phyloP scores from a whole-genome alignment of 2,113 vertebrate species.

The Picathartes gymnocephalus region DNA sequence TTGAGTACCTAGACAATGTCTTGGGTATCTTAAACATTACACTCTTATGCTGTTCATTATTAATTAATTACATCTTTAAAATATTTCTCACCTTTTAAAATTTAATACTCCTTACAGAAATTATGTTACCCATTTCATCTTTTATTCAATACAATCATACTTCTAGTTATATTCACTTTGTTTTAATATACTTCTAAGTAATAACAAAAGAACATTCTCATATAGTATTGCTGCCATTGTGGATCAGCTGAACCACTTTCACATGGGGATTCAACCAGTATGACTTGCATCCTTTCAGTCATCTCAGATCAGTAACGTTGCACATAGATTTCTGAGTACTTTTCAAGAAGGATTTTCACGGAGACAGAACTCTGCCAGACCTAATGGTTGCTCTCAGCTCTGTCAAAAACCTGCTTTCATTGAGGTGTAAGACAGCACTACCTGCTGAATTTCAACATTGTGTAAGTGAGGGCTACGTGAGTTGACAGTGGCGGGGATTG shows the following conservation, averaged over 20 bases:
- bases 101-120: neutral
- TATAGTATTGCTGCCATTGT: neutral
- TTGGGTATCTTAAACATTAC: neutral
- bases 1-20: neutral
- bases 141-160: neutral
- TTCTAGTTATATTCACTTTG: neutral
- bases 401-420: neutral
- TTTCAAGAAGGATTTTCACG: neutral
- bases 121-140: neutral
- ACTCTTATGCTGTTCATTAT: neutral
- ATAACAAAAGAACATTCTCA: neutral
- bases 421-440: neutral
- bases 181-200: neutral
- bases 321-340: neutral
- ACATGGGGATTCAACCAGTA: neutral
- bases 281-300: neutral
- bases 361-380: neutral
- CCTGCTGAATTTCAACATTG: neutral
- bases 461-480: neutral
- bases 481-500: neutral
- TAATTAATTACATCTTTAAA: neutral
- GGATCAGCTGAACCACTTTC: neutral
- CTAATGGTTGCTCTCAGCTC: neutral
- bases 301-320: neutral
- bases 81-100: neutral